Percentiles rank a stretch among this genome's conserved stretches.
phyloP scores from a whole-genome alignment of 2,888 invertebrate species.

The Synergus umbraculus region DNA sequence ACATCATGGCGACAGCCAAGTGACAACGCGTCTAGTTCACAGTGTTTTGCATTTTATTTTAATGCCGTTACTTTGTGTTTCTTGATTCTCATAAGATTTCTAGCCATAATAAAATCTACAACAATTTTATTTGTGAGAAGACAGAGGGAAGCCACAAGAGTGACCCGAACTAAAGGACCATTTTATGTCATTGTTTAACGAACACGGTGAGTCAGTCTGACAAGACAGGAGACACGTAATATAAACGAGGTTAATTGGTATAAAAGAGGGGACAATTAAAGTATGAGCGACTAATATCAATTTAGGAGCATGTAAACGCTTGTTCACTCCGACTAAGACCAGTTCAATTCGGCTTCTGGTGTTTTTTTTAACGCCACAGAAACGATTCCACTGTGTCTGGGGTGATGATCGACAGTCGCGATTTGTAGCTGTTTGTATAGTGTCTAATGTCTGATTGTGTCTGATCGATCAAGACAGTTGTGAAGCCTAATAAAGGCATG shows the following conservation, averaged over 20 bases:
- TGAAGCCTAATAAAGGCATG: not conserved
- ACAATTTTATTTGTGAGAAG: not conserved
- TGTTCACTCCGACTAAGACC: conserved; percentile 57
- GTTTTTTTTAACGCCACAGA: conserved; percentile 18
- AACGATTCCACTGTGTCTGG: conserved; percentile 8
- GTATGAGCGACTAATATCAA: conserved; percentile 47
- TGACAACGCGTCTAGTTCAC: conserved; percentile 72
- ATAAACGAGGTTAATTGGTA: conserved; percentile 69
- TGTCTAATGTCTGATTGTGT: conserved; percentile 4
- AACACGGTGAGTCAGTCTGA: conserved; percentile 66
- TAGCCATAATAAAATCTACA: conserved; percentile 18
- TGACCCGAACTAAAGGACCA: conserved; percentile 46
- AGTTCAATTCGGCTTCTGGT: conserved; percentile 59
- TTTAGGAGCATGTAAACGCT: conserved; percentile 48
- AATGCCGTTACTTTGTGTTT: conserved; percentile 59
- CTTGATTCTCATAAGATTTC: conserved; percentile 34
- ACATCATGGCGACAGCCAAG: conserved; percentile 73
- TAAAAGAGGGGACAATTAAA: conserved; percentile 67
- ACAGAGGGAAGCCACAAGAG: conserved; percentile 8
- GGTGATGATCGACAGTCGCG: conserved; percentile 14
- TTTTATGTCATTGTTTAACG: conserved; percentile 63
- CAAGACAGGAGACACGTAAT: conserved; percentile 51
- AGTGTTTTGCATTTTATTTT: conserved; percentile 67
- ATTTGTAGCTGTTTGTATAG: not conserved
- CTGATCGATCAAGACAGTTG: conserved; percentile 5